phyloP scores from a whole-genome alignment of 92 coral and sea anemone genomes.

The Actinostola sp. region DNA sequence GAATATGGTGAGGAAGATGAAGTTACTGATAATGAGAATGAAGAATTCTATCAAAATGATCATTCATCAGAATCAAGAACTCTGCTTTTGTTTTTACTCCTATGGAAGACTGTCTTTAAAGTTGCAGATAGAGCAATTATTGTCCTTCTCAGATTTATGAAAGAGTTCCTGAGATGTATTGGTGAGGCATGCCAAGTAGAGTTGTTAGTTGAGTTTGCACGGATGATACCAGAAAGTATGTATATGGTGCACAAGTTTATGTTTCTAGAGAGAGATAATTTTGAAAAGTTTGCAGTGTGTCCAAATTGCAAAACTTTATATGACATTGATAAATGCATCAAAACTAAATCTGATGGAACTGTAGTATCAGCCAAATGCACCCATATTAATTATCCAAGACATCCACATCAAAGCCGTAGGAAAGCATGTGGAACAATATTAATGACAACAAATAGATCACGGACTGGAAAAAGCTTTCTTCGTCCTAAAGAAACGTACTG shows the following conservation, averaged over 20 bases:
- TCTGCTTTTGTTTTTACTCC: neutral
- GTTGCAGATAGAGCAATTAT: slow-evolving; percentile 14
- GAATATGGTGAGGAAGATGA: too few relatives aligned
- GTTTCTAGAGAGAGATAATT: slow-evolving; percentile 12
- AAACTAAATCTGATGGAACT: slow-evolving; percentile 5
- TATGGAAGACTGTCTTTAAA: slow-evolving; percentile 2
- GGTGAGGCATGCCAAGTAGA: neutral
- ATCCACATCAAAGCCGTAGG: slow-evolving; percentile 9
- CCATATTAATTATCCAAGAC: slow-evolving; percentile 7
- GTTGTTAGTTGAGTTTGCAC: slow-evolving; percentile 1
- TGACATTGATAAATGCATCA: too few relatives aligned
- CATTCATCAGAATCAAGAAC: too few relatives aligned
- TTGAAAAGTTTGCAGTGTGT: slow-evolving; percentile 24
- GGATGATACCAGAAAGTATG: slow-evolving; percentile 21
- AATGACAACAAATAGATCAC: slow-evolving; percentile 19
- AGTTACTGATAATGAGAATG: too few relatives aligned
- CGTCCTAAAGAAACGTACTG: slow-evolving; percentile 22
- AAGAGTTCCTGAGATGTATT: slow-evolving; percentile 3
- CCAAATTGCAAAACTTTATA: too few relatives aligned
- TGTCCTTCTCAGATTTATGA: slow-evolving; percentile 10
- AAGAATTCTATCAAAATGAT: neutral
- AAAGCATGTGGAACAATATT: slow-evolving; percentile 31
- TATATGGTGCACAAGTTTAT: slow-evolving; percentile 14
- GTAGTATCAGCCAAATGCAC: slow-evolving; percentile 22
- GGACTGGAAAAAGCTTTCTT: slow-evolving; percentile 15